These are phyloP conservation scores for Ariolimax columbianus DNA, from an alignment of 2,888 invertebrate species.

Conservation along the genomic window DNA sequence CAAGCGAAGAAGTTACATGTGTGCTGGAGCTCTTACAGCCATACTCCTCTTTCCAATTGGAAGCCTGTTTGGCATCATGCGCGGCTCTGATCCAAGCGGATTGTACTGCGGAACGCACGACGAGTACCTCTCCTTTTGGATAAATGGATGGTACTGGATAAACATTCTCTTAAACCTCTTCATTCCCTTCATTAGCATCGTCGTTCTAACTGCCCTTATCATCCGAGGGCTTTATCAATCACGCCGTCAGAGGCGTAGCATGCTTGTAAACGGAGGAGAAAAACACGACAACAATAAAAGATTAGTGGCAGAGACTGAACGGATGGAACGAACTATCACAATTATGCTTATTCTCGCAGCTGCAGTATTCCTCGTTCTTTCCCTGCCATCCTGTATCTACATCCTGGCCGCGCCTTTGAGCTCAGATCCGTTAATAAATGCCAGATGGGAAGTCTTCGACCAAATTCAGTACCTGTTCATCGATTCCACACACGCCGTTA, in stretches of 20 bases:
- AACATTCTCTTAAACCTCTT: slow-evolving; percentile 33
- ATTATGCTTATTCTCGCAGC: slow-evolving; percentile 52
- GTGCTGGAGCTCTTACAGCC: slow-evolving; percentile 17
- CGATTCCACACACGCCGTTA: slow-evolving; percentile 54
- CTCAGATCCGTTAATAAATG: not conserved
- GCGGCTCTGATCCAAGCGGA: slow-evolving; percentile 15
- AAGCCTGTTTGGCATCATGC: slow-evolving; percentile 42
- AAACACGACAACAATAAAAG: slow-evolving; percentile 3
- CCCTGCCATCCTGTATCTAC: slow-evolving; percentile 50
- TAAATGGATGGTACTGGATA: slow-evolving; percentile 50
- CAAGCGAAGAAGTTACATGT: slow-evolving; percentile 45
- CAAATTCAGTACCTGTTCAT: slow-evolving; percentile 45
- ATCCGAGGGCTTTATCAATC: slow-evolving; percentile 42
- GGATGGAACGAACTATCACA: slow-evolving; percentile 48
- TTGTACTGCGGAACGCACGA: slow-evolving; percentile 31
- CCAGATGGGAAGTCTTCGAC: slow-evolving; percentile 38
- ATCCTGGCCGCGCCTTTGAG: slow-evolving; percentile 24
- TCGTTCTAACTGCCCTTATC: slow-evolving; percentile 50
- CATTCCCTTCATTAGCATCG: slow-evolving; percentile 40
- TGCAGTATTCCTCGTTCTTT: slow-evolving; percentile 50
- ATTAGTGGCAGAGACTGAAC: slow-evolving; percentile 17
- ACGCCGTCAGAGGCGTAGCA: slow-evolving; percentile 36
- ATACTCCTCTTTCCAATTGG: slow-evolving; percentile 33
- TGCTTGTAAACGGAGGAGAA: slow-evolving; percentile 20
- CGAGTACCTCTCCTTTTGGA: slow-evolving; percentile 37